phyloP scores from a whole-genome alignment of 2,113 vertebrate species.

The Phrynosoma blainvillii region DNA sequence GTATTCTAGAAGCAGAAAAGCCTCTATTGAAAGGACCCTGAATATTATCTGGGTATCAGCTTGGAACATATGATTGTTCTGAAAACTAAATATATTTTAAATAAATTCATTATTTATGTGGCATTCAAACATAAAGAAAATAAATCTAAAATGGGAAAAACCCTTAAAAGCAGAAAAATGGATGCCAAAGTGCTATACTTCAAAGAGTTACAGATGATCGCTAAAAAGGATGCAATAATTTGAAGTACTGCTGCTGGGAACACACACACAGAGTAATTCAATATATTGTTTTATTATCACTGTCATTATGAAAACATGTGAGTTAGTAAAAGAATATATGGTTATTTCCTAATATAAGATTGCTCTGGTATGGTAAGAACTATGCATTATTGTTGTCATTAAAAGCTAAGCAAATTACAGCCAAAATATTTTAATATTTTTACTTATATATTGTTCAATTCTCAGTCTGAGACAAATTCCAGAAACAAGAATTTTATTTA shows the following conservation, averaged over 20 bases:
- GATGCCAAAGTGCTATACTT: neutral
- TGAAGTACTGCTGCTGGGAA: neutral
- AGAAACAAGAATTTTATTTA: slow-evolving; percentile 39
- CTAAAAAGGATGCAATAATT: neutral
- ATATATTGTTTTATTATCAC: neutral
- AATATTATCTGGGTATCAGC: neutral
- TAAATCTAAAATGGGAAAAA: neutral
- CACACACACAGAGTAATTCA: neutral
- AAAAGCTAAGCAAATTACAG: neutral
- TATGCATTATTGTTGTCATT: neutral
- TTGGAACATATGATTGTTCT: neutral
- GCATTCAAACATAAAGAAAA: neutral
- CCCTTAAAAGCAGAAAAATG: neutral
- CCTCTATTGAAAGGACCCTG: neutral
- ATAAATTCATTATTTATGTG: neutral
- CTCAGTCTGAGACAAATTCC: slow-evolving; percentile 3
- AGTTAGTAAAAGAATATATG: slow-evolving; percentile 21
- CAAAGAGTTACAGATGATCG: neutral
- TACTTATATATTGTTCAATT: neutral
- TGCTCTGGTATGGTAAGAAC: slow-evolving; percentile 19
- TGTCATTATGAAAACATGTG: neutral
- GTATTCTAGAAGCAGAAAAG: neutral
- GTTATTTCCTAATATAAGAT: slow-evolving; percentile 1
- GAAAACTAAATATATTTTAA: neutral
- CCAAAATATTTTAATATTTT: neutral